Conservation (phyloP, 2,113 vertebrate genomes). For the Nycticryphes semicollaris region DNA sequence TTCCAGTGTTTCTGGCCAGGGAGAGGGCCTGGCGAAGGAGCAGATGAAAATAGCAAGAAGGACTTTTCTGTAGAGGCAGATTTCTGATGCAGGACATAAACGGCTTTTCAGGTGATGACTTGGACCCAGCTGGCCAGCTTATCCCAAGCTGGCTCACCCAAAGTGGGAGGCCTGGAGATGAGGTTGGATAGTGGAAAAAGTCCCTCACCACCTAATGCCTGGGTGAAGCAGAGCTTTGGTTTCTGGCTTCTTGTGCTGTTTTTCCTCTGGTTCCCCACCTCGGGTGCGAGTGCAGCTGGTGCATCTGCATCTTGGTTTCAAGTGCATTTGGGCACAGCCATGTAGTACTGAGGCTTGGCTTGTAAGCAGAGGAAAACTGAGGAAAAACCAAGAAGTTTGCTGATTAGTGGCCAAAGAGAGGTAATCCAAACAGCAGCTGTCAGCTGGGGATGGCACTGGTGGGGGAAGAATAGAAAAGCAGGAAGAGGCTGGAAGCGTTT, state of each 20-base stretch:
- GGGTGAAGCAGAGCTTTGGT: neutral
- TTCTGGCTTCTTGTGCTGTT: neutral
- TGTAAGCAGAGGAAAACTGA: neutral
- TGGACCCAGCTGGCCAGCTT: neutral
- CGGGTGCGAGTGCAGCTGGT: neutral
- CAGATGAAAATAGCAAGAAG: neutral
- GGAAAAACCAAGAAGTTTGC: neutral
- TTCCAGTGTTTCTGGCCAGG: neutral
- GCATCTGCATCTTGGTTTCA: neutral
- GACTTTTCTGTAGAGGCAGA: neutral
- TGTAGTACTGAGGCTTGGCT: neutral
- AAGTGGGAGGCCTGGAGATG: neutral
- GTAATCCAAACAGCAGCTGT: neutral
- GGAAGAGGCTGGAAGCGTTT: neutral
- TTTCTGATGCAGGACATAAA: fast-evolving
- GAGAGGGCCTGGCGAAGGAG: neutral
- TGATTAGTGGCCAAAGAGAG: neutral
- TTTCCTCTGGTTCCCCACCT: neutral
- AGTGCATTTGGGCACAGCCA: neutral
- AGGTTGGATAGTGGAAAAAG: neutral
- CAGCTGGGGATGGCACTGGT: neutral
- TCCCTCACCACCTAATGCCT: neutral
- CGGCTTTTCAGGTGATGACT: neutral
- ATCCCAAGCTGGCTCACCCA: neutral
- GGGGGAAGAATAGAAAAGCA: neutral